These are phyloP conservation scores for Pterobdella sp. DNA, from an alignment of 2,888 invertebrate species.

Conservation along the genomic window DNA sequence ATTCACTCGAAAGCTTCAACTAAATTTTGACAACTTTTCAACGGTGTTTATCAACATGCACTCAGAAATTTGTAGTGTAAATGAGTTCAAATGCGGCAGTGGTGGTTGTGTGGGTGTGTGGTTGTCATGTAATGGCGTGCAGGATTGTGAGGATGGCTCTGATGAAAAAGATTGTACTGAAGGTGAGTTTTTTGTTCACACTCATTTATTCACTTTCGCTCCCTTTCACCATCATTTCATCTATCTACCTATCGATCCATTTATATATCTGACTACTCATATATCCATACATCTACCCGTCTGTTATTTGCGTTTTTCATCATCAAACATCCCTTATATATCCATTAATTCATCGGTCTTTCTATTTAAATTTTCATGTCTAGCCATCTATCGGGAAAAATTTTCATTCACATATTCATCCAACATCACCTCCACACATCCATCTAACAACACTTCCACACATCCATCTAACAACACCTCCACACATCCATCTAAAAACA, in stretches of 20 bases:
- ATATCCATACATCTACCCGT: no score
- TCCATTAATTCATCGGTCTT: background rate
- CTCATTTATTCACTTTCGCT: no score
- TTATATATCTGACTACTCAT: no score
- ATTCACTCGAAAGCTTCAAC: no score
- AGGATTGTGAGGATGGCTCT: slow-evolving; percentile 28
- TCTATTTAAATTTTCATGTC: background rate
- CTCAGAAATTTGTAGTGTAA: slow-evolving; percentile 3
- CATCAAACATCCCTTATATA: no score
- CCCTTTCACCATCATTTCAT: no score
- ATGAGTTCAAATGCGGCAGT: slow-evolving; percentile 13
- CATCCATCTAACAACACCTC: background rate
- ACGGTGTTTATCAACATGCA: background rate
- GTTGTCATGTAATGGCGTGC: slow-evolving; percentile 24
- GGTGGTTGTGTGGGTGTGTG: slow-evolving; percentile 22
- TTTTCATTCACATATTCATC: background rate
- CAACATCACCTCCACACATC: background rate
- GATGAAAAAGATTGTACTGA: slow-evolving; percentile 23
- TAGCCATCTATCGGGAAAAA: no score
- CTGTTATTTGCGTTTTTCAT: no score
- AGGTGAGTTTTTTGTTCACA: no score
- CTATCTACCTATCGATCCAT: no score
- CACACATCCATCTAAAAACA: background rate
- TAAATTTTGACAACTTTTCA: no score
- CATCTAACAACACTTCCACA: background rate